Conservation (phyloP, 2,888 invertebrate species). For the Epirrhoe tristata region DNA sequence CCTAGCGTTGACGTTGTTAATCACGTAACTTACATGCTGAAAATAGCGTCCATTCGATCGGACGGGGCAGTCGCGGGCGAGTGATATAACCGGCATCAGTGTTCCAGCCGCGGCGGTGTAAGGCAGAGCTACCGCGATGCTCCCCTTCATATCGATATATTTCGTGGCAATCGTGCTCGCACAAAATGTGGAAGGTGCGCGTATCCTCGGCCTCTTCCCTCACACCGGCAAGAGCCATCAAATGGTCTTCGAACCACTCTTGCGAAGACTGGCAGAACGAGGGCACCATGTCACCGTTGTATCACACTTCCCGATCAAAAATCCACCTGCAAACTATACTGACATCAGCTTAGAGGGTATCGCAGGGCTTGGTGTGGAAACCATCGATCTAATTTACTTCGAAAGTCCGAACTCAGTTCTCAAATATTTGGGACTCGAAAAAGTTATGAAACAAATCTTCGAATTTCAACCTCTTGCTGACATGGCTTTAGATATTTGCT, state of each 20-base stretch:
- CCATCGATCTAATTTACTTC: constrained; percentile 60
- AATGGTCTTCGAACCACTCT: constrained; percentile 84
- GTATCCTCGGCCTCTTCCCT: constrained; percentile 86
- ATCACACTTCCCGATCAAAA: constrained; percentile 83
- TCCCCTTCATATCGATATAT: constrained; percentile 50
- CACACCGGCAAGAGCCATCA: constrained; percentile 87
- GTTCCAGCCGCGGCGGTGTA: constrained; percentile 43
- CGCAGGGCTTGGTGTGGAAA: constrained; percentile 65
- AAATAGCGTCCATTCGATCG: constrained; percentile 47
- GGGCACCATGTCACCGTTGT: constrained; percentile 87
- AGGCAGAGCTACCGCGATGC: constrained; percentile 60
- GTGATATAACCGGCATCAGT: constrained; percentile 45
- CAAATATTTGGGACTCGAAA: constrained; percentile 57
- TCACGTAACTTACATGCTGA: constrained; percentile 37
- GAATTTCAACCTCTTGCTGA: constrained; percentile 64
- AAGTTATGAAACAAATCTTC: constrained; percentile 55
- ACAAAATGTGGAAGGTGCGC: constrained; percentile 64
- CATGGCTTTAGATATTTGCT: constrained; percentile 69
- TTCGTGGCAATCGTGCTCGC: constrained; percentile 54
- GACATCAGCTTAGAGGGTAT: constrained; percentile 76
- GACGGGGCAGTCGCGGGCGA: constrained; percentile 17
- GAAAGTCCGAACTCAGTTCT: constrained; percentile 57
- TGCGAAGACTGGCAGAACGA: constrained; percentile 81
- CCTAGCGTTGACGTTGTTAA: constrained; percentile 30
- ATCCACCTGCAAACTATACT: constrained; percentile 76